Percentiles rank a stretch among this genome's conserved stretches.
These are phyloP conservation scores for Bergia puertoricense DNA, from an alignment of 92 coral and sea anemone genomes.

Conservation along the genomic window DNA sequence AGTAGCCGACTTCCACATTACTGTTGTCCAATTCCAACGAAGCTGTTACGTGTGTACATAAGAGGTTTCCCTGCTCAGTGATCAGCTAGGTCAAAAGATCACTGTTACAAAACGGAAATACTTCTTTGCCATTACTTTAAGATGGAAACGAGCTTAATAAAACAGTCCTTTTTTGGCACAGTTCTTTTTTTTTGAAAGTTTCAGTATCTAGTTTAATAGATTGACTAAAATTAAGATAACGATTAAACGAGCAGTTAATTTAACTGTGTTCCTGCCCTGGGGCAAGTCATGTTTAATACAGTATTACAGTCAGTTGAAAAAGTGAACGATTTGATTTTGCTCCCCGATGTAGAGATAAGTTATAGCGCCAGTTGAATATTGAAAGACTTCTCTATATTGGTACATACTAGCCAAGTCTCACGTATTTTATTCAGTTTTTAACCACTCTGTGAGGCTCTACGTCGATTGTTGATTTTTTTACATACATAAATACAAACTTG, in stretches of 20 bases:
- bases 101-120: constrained; percentile 17
- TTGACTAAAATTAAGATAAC: not conserved
- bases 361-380: constrained; percentile 1
- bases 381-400: not conserved
- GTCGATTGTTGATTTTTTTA: no score
- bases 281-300: not conserved
- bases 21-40: not conserved
- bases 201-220: constrained; percentile 11
- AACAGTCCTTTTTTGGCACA: not conserved
- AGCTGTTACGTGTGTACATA: constrained; percentile 27
- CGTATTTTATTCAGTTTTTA: not conserved
- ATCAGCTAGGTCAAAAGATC: constrained; percentile 21
- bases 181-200: not conserved
- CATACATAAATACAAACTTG: not conserved
- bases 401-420: not conserved
- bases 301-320: not conserved
- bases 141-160: not conserved
- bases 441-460: not conserved
- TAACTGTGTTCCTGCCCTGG: constrained; percentile 16
- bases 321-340: not conserved
- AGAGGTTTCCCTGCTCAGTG: constrained; percentile 6
- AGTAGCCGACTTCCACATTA: constrained; percentile 9
- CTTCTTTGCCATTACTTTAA: not conserved
- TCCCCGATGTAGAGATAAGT: constrained; percentile 3
- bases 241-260: constrained; percentile 21